Percentiles rank a stretch among this genome's conserved stretches.
Evolutionary conservation across 2,888 invertebrate genomes (phyloP).

Genomic region (Andricus curvator): DNA sequence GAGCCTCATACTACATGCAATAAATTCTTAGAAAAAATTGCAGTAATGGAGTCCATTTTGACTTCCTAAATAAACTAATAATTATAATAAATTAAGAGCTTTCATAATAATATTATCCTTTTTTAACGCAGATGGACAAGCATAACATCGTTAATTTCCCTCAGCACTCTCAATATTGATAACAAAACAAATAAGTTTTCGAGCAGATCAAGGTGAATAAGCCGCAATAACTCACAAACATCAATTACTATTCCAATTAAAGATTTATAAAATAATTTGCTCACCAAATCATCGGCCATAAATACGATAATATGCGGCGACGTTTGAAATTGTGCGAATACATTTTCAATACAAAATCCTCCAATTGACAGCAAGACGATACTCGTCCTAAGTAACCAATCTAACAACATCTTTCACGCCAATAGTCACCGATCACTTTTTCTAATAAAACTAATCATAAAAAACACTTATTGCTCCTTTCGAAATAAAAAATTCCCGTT

Average conservation of each 20-base stretch:
- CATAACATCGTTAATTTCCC: too few species aligned
- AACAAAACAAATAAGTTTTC: neutral
- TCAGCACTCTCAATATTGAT: too few species aligned
- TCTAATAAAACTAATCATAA: neutral
- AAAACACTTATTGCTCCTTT: neutral
- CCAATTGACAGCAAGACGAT: constrained; percentile 33
- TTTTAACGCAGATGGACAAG: too few species aligned
- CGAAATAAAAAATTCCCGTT: neutral
- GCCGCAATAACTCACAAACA: neutral
- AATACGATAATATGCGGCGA: constrained; percentile 80
- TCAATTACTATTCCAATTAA: neutral
- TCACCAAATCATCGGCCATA: constrained; percentile 82
- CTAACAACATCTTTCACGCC: constrained; percentile 47
- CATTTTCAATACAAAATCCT: constrained; percentile 27
- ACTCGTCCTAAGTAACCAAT: constrained; percentile 46
- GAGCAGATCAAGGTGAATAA: neutral
- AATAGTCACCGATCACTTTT: constrained; percentile 15
- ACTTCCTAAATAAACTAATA: too few species aligned
- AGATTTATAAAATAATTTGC: constrained; percentile 51
- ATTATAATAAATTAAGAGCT: too few species aligned
- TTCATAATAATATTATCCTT: too few species aligned
- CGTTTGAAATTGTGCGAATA: constrained; percentile 64
- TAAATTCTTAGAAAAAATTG: too few species aligned
- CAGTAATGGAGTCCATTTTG: too few species aligned
- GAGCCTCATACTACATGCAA: too few species aligned